These are phyloP conservation scores for Dicrurus megarhynchus DNA, from an alignment of 2,113 vertebrate species.

Conservation along the genomic window DNA sequence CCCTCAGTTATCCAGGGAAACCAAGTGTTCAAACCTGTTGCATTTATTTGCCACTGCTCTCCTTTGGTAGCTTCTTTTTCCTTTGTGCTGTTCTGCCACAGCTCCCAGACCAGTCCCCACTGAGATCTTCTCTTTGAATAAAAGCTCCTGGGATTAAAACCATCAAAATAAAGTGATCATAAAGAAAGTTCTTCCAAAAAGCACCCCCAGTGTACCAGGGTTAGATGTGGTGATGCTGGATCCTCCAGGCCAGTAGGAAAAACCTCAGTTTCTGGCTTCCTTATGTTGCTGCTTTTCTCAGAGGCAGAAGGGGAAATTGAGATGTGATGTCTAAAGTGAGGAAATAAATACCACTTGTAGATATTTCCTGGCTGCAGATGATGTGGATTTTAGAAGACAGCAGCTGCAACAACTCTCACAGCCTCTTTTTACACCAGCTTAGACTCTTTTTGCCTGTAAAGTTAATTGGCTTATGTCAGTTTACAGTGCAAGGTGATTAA, in stretches of 20 bases:
- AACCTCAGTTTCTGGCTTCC: background rate
- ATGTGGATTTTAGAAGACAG: background rate
- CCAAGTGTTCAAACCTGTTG: background rate
- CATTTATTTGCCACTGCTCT: background rate
- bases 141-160: background rate
- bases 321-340: background rate
- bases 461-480: background rate
- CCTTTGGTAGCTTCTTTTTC: background rate
- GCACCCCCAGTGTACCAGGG: background rate
- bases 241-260: background rate
- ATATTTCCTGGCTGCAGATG: background rate
- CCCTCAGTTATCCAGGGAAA: background rate
- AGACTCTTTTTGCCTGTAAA: background rate
- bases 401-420: background rate
- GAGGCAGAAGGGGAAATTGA: background rate
- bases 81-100: background rate
- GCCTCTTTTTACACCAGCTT: background rate
- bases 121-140: background rate
- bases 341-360: background rate
- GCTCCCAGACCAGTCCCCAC: background rate
- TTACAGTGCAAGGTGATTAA: background rate
- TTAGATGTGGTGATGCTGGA: background rate
- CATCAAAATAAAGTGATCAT: background rate
- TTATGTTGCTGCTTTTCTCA: background rate
- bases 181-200: background rate